Evolutionary conservation across 2,113 vertebrate species (phyloP), one percentile per base, ranked within the genome.

Genomic region (Elephantulus edwardii): DNA sequence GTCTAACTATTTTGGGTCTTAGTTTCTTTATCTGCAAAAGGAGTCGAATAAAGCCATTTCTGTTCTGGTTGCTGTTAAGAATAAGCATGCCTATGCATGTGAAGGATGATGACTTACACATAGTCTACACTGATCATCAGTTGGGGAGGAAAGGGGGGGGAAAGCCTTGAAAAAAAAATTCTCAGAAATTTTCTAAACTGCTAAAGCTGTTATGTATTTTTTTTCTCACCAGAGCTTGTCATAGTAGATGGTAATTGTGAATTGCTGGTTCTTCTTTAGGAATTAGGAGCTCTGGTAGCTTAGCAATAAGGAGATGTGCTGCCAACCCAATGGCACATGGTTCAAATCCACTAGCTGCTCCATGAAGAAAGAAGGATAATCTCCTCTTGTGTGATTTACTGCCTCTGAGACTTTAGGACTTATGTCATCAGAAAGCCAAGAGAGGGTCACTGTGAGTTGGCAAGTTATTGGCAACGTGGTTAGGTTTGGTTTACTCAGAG

Each of bases 191-290:
- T 83, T 80, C 66, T 84, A 77, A 78, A 70, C 12, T 72, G 6
- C 68, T 89, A 19, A 83, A 7, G 19, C 72, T 80, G 17, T 66
- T 64, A 79, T 48, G 60, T 28, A 56, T 60, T 40, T 71, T 92
- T n/a, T 83, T 28, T 17, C 64, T 89, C 17, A 33, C 8, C 75
- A 42, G 33, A 54, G 48, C 0, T 17, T 66, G 12, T 28, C 46
- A 38, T 24, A 3, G 11, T 28, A n/a, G 46, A 44, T 88, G n/a
- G 35, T 68, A 70, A 12, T 58, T 88, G 38, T 83, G 11, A 86
- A 83, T 80, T 89, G 30, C 35, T 74, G 44, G 60, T 83, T 92
- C 91, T 77, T 80, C 48, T 33, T 64, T 17, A 17, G 62, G 62
- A 3, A 8, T 64, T 8, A 64, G 62, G 60, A 64, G 62, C 14